phyloP scores from a whole-genome alignment of 2,797 vertebrate genomes.

The Okamejei kenojei region DNA sequence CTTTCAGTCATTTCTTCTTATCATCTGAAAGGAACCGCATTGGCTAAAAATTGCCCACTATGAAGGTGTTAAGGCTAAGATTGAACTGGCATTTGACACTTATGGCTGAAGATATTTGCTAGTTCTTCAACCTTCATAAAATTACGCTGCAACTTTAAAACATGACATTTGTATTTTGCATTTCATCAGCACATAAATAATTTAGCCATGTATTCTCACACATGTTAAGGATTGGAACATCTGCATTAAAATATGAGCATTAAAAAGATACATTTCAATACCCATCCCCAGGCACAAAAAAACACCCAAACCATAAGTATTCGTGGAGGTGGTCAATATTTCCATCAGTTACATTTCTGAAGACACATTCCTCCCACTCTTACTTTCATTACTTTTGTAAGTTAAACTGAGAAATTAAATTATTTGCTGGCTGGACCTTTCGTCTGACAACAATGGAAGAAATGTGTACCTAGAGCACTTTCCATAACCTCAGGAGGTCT shows the following conservation, averaged over 20 bases:
- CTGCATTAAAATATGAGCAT: neutral
- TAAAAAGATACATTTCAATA: neutral
- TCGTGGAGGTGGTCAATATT: neutral
- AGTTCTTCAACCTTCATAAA: neutral
- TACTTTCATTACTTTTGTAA: neutral
- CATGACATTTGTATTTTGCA: neutral
- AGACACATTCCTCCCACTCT: neutral
- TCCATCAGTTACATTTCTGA: neutral
- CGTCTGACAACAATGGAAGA: neutral
- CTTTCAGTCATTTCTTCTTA: no score
- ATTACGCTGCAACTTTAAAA: neutral
- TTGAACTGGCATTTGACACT: no score
- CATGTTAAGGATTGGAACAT: neutral
- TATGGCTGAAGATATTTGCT: no score
- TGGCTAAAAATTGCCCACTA: no score
- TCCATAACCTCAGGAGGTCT: no score
- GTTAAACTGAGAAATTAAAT: neutral
- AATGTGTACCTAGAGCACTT: no score
- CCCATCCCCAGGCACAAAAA: no score
- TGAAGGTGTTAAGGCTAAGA: no score
- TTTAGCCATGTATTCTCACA: neutral
- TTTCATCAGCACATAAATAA: neutral
- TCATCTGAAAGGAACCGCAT: no score
- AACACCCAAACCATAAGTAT: neutral
- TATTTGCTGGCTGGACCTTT: neutral